Conservation (phyloP, 2,888 invertebrate species). For the Drosophila macrospina region DNA sequence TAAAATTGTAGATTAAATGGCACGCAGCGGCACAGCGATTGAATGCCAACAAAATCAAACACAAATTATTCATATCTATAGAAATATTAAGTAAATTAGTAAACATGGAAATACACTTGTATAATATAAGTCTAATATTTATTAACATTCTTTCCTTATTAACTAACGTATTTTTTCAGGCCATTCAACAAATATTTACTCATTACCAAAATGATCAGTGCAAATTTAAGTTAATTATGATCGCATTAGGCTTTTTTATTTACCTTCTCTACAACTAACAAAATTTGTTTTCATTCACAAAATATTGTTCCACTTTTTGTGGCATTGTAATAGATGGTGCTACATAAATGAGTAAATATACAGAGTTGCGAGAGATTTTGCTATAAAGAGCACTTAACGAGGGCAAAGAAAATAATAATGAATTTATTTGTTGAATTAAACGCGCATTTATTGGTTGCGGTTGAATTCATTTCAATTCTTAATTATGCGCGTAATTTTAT, state of each 20-base stretch:
- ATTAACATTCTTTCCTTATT: not conserved
- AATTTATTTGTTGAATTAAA: conserved; percentile 27
- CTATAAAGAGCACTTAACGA: conserved; percentile 19
- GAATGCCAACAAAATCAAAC: conserved; percentile 22
- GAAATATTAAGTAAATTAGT: not conserved
- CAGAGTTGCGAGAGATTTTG: conserved; percentile 4
- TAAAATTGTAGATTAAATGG: conserved; percentile 24
- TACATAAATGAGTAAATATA: conserved; percentile 4
- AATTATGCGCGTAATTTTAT: conserved; percentile 61
- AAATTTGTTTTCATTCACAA: conserved; percentile 9
- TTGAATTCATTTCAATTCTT: conserved; percentile 58
- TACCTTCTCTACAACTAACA: not conserved
- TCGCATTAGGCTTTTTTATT: conserved; percentile 4
- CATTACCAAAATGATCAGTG: not conserved
- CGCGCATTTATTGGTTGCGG: conserved; percentile 54
- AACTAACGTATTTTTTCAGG: not conserved
- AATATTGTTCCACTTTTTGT: not conserved
- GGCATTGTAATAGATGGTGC: not conserved
- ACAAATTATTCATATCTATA: not conserved
- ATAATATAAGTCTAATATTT: not conserved
- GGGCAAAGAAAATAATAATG: conserved; percentile 28
- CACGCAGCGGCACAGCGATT: conserved; percentile 25
- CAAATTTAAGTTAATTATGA: conserved; percentile 5
- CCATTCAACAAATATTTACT: no score
- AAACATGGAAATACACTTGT: not conserved